Base-by-base conservation (phyloP, 2,113 vertebrate species). In the Leucopsar rothschildi region DNA sequence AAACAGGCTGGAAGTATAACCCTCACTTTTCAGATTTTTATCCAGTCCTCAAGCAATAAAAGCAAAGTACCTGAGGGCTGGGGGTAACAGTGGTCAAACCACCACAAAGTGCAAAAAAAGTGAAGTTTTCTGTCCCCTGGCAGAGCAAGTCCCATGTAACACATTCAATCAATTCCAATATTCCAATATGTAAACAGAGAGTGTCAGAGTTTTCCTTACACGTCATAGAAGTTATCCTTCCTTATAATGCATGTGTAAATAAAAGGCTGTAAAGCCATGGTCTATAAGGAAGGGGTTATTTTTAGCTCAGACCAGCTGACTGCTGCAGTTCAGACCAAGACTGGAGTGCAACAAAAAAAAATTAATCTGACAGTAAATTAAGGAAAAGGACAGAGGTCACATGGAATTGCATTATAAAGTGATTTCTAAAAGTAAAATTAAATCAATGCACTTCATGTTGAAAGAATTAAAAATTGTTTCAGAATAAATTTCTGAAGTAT, bases 291-390 rank as follows among this genome's bases (percentile, higher is more conserved):
- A 42, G 27, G 10, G 31, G 55, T 82, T 80, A 60, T 92, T 92
- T 86, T 83, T 82, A 95, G 66, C 31, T 45, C 39, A 52, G 35
- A 9, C 39, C 79, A 90, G 79, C 52, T 83, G 71, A 61, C 80
- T 69, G 40, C 0, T 50, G 59, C 2, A 57, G 63, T 23, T 86
- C 68, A 72, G n/a, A 25, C 37, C 8, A 8, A 0, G 5, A 79
- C 64, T 75, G 71, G 56, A 82, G 68, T 13, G 24, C 24, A 73
- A 44, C 44, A 78, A 81, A 88, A 89, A 57, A 63, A 93, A 96
- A 89, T 23, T 5, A 82, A 63, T 52, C 82, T 80, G 90, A 91
- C 2, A 93, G 14, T 15, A 72, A 82, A 82, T 40, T 2, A 39
- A 63, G 71, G 56, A 47, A 95, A 81, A 82, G 33, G 19, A 81